Percentiles rank a stretch among this genome's conserved stretches.
Conservation (phyloP, 2,888 invertebrate species). For the Euplexia lucipara region DNA sequence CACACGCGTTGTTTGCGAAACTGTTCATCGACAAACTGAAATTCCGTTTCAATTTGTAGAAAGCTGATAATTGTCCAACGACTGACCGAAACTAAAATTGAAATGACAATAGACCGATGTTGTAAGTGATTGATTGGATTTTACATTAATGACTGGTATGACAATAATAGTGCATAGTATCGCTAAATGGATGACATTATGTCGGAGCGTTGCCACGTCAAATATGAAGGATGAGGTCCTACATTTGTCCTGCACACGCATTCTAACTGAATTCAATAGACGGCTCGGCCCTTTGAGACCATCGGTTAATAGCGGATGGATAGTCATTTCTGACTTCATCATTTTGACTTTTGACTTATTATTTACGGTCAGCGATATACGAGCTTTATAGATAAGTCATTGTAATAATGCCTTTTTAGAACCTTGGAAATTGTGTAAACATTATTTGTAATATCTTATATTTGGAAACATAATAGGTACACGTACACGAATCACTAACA, state of each 20-base stretch:
- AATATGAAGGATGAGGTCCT: slow-evolving; percentile 84
- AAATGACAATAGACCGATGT: slow-evolving; percentile 70
- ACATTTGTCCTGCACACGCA: slow-evolving; percentile 78
- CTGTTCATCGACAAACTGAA: slow-evolving; percentile 76
- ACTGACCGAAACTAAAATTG: slow-evolving; percentile 69
- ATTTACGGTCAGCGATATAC: slow-evolving; percentile 52
- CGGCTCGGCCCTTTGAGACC: slow-evolving; percentile 69
- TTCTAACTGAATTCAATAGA: slow-evolving; percentile 76
- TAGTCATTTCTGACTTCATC: slow-evolving; percentile 66
- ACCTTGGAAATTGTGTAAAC: slow-evolving; percentile 68
- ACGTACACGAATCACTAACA: slow-evolving; percentile 69
- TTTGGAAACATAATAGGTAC: slow-evolving; percentile 69
- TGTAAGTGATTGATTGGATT: slow-evolving; percentile 81
- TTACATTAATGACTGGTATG: slow-evolving; percentile 81
- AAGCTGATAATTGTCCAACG: slow-evolving; percentile 80
- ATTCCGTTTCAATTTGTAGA: slow-evolving; percentile 83
- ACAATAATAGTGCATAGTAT: slow-evolving; percentile 81
- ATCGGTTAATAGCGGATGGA: slow-evolving; percentile 69
- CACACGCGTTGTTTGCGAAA: slow-evolving; percentile 78
- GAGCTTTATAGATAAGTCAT: slow-evolving; percentile 51
- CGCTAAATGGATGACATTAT: slow-evolving; percentile 85
- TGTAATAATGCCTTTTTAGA: slow-evolving; percentile 56
- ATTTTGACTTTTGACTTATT: slow-evolving; percentile 68
- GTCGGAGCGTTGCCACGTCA: slow-evolving; percentile 80
- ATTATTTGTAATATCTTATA: slow-evolving; percentile 65